Conservation (phyloP, 2,113 vertebrate genomes). For the Garra rufa region DNA sequence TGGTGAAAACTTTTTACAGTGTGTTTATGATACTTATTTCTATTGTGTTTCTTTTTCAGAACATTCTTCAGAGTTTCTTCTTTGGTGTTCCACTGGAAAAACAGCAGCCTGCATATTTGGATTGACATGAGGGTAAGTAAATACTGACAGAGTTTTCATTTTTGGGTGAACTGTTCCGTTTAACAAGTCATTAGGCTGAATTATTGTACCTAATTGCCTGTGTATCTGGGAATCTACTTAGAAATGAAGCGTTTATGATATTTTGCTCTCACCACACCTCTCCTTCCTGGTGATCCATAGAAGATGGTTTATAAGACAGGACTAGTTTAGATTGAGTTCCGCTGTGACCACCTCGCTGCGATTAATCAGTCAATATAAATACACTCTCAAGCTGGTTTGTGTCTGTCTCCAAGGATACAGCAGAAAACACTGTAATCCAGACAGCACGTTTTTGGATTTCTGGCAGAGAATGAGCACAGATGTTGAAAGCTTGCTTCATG, state of each 20-base stretch:
- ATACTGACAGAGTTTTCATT: background rate
- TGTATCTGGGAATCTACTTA: conserved; percentile 2
- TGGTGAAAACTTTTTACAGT: too few species aligned
- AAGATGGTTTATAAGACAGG: conserved; percentile 9
- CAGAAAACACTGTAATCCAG: conserved; percentile 38
- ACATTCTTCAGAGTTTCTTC: background rate
- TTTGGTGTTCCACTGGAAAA: background rate
- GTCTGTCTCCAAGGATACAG: conserved; percentile 53
- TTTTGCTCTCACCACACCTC: background rate
- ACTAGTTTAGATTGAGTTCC: conserved; percentile 30
- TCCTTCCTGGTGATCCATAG: background rate
- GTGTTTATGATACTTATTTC: background rate
- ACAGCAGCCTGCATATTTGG: background rate
- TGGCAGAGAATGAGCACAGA: conserved; percentile 30
- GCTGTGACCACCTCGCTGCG: conserved; percentile 19
- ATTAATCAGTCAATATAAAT: conserved; percentile 31
- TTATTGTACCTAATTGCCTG: conserved; percentile 4
- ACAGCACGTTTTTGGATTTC: conserved; percentile 28
- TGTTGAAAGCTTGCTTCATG: conserved; percentile 41
- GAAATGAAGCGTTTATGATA: background rate
- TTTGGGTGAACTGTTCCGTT: background rate
- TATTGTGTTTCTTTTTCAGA: background rate
- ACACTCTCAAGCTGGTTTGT: conserved; percentile 19
- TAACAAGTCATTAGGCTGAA: background rate
- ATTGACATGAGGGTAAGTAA: background rate